Evolutionary conservation across 2,888 invertebrate species (phyloP).

Genomic region (Gymnoscelis rufifasciata): DNA sequence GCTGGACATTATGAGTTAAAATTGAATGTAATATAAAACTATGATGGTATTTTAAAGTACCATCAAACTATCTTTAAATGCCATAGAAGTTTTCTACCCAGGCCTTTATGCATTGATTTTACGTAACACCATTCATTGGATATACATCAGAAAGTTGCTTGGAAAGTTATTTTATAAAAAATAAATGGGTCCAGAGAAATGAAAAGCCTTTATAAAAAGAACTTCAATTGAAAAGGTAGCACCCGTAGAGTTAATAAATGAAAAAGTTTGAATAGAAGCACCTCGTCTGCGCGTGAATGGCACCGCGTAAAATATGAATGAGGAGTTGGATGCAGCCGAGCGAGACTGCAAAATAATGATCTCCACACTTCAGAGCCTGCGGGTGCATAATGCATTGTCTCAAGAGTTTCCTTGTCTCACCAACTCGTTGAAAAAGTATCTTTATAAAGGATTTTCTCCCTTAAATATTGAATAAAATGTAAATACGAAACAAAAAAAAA

Average conservation of each 20-base stretch:
- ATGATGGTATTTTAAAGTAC: too few species aligned
- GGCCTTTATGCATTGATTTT: too few species aligned
- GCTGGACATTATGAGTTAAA: not conserved
- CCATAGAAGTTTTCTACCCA: too few species aligned
- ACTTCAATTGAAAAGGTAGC: not conserved
- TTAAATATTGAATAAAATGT: too few species aligned
- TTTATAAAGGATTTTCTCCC: too few species aligned
- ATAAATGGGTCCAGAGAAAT: not conserved
- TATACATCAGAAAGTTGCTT: not conserved
- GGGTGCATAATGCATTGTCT: slow-evolving; percentile 20
- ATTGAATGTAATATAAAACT: too few species aligned
- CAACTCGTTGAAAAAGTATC: not conserved
- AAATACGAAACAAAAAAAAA: too few species aligned
- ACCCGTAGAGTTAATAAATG: not conserved
- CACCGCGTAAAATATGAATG: slow-evolving; percentile 17
- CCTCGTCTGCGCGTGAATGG: slow-evolving; percentile 9
- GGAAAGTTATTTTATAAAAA: not conserved
- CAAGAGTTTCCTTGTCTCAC: slow-evolving; percentile 1
- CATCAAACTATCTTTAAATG: too few species aligned
- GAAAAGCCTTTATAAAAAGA: not conserved
- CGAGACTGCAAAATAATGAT: slow-evolving; percentile 18
- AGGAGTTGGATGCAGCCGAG: slow-evolving; percentile 8
- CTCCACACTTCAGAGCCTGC: slow-evolving; percentile 14
- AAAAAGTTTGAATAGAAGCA: slow-evolving; percentile 8
- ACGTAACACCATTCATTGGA: too few species aligned